These are phyloP conservation scores for Laterallus jamaicensis DNA, from an alignment of 2,113 vertebrate genomes.

Conservation along the genomic window DNA sequence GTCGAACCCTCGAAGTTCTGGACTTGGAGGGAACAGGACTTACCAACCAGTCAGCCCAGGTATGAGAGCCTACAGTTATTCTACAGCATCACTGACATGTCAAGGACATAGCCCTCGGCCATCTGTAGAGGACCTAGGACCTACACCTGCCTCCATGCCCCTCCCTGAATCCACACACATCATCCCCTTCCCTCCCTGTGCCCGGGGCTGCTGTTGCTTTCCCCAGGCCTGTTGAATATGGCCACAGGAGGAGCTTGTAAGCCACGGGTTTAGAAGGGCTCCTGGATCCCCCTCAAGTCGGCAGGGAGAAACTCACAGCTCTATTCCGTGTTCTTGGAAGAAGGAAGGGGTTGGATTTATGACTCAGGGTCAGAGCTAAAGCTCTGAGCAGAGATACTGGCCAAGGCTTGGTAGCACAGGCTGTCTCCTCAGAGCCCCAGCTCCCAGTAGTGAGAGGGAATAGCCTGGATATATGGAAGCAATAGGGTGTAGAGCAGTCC, in stretches of 20 bases:
- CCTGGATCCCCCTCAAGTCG: neutral
- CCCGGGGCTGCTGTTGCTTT: neutral
- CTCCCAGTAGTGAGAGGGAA: neutral
- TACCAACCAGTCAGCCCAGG: slow-evolving; percentile 95
- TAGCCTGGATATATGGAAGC: neutral
- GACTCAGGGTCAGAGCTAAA: neutral
- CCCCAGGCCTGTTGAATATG: neutral
- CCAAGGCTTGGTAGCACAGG: neutral
- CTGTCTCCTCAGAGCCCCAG: neutral
- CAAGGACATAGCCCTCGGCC: neutral
- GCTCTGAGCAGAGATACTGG: neutral
- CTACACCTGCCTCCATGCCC: neutral
- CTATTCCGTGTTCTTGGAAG: neutral
- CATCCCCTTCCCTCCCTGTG: neutral
- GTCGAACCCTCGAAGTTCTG: slow-evolving; percentile 92
- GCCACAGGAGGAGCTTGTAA: neutral
- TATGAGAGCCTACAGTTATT: slow-evolving; percentile 49
- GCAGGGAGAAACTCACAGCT: neutral
- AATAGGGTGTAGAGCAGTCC: neutral
- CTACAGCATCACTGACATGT: neutral
- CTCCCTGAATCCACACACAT: fast-evolving
- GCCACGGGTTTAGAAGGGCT: neutral
- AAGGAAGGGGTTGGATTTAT: neutral
- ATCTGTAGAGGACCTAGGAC: neutral
- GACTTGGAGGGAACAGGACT: slow-evolving; percentile 96